Evolutionary conservation across 2,888 invertebrate genomes (phyloP), one percentile per base, ranked within the genome.

Genomic region (Perizoma flavofasciatum): DNA sequence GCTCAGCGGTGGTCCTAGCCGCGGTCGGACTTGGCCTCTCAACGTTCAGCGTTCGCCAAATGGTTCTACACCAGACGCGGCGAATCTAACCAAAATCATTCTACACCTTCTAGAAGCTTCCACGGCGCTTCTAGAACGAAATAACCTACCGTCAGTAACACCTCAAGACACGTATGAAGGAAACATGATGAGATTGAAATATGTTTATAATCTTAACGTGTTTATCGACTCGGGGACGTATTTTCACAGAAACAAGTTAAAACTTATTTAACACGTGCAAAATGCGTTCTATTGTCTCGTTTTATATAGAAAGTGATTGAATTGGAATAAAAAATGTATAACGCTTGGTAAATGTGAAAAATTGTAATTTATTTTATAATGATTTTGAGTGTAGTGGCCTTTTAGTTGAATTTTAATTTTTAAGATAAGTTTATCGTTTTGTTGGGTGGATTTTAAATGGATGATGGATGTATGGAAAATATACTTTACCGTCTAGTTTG

Each of bases 41-140:
- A 62, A 93, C 94, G 46, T 94, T 94, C 83, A 94, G 94, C 84
- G 89, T 94, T 53, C 94, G 94, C 73, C 94, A 94, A 73, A 92
- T 94, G 93, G 83, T 93, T 71, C 79, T 93, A 64, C 87, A 80
- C 74, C 92, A 92, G 67, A 78, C 86, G 67, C 83, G 89, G 72
- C 77, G 91, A 73, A 75, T 91, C 77, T 91, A 88, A 73, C 43
- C 49, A 32, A 22, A 32, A 53, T 41, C 39, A 35, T 10, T 22
- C 9, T 22, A 54, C 37, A 53, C 22, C 45, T 55, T 59, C 65
- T 69, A 71, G 69, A 67, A 63, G 60, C 39, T 60, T 58, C 68
- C 61, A 68, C 56, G 41, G n/a, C 55, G 49, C 57, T 60, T 54
- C 66, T 64, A 66, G 65, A 65, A 68, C 57, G 53, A 61, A 62